phyloP scores from a whole-genome alignment of 1,140 invertebrate genomes.

The Tetramorium parvispinum region DNA sequence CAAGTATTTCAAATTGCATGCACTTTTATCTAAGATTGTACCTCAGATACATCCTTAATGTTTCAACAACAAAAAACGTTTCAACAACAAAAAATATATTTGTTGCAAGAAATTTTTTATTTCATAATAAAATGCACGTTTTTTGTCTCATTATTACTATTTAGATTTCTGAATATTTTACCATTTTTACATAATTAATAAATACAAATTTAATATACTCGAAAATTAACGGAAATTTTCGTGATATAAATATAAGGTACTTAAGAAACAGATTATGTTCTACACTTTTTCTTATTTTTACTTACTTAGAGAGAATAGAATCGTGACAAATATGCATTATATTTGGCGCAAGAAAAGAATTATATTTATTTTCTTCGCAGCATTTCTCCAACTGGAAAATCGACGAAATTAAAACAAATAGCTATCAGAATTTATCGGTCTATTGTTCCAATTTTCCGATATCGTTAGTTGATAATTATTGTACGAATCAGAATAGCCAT shows the following conservation, averaged over 20 bases:
- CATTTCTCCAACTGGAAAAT: not conserved
- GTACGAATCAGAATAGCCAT: not conserved
- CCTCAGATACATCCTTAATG: too few relatives aligned
- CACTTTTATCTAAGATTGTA: too few relatives aligned
- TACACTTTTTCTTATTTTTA: not conserved
- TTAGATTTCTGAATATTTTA: not conserved
- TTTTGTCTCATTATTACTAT: not conserved
- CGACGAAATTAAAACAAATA: not conserved
- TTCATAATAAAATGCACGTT: not conserved
- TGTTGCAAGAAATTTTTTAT: not conserved
- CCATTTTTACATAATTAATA: not conserved
- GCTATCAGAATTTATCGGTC: not conserved
- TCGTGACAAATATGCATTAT: not conserved
- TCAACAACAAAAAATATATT: not conserved
- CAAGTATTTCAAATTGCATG: too few relatives aligned
- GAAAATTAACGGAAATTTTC: not conserved
- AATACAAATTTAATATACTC: not conserved
- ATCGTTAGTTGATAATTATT: conserved; percentile 8
- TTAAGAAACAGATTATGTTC: not conserved
- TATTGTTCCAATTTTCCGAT: not conserved
- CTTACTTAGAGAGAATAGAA: not conserved
- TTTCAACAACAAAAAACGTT: not conserved
- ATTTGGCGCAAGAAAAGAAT: not conserved
- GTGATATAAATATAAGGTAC: not conserved
- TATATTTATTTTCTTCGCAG: not conserved